Evolutionary conservation across 2,888 invertebrate species (phyloP), one percentile per base, ranked within the genome.

Genomic region (Spilarctia lutea): DNA sequence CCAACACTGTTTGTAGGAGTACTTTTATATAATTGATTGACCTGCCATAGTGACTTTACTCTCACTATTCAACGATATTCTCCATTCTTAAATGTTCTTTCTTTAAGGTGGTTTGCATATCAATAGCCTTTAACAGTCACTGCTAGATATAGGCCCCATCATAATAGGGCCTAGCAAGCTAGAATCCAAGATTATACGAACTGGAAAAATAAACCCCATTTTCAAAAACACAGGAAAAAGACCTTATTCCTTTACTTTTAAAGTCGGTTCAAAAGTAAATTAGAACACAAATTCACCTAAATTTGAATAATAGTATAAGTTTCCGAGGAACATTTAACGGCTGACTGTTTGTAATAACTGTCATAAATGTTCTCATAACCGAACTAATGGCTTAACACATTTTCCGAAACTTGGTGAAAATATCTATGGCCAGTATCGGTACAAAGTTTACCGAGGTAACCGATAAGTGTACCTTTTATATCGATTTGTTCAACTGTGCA

Each of bases 351-450:
- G 63, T 67, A 63, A 63, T 67, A 66, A 71, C 56, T 60, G 60
- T 56, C 74, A 74, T 60, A 60, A 66, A 66, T 70, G 56, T 74
- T 67, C 60, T 71, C 52, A 65, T 74, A 66, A 71, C 42, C 33
- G 67, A 42, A 39, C 56, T 39, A 20, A 45, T 33, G 65, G 35
- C 52, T 52, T 71, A 71, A 71, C 71, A 65, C 20, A 30, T 39
- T 71, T 30, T 30, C 39, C 18, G 71, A n/a, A 48, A 39, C 27
- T 63, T 52, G 24, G 27, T 24, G 30, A 39, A 69, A 65, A 33
- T 68, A 8, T 65, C 18, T 11, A n/a, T 3, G 18, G 71, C 39
- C 52, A 33, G 48, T 35, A 39, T 42, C 60, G 27, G 56, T 45
- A 56, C 63, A 27, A 56, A n/a, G 24, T n/a, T n/a, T n/a, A n/a